phyloP scores from a whole-genome alignment of 2,113 vertebrate genomes.

The Lethenteron camtschaticum region DNA sequence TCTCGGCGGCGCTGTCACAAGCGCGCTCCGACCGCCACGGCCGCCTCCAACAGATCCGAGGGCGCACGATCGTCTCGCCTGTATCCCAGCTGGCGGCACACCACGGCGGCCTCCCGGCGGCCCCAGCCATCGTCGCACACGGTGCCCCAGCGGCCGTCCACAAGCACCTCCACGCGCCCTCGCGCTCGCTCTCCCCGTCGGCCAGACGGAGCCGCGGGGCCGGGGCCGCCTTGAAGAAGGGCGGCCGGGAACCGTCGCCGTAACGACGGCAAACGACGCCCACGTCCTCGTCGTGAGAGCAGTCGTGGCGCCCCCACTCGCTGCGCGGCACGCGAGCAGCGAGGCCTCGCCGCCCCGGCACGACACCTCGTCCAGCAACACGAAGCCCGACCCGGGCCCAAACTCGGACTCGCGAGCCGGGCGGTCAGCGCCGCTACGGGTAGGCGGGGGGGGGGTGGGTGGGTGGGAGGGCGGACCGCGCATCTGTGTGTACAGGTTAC shows the following conservation, averaged over 20 bases:
- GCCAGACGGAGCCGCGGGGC: constrained; percentile 29
- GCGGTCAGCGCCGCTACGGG: no score
- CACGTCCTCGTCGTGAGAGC: constrained; percentile 56
- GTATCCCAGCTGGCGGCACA: constrained; percentile 39
- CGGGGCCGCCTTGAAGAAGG: constrained; percentile 9
- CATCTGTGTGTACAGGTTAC: no score
- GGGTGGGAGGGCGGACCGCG: no score
- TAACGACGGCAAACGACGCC: constrained; percentile 33
- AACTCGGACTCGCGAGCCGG: constrained; percentile 12
- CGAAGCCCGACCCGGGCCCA: constrained; percentile 25
- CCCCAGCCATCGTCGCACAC: constrained; percentile 40
- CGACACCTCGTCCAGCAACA: neutral
- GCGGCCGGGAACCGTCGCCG: no score
- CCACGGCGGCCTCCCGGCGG: constrained; percentile 28
- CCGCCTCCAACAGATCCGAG: no score
- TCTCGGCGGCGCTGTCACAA: no score
- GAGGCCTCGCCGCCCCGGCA: constrained; percentile 2
- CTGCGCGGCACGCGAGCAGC: constrained; percentile 10
- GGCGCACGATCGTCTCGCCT: constrained; percentile 12
- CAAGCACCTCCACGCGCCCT: constrained; percentile 37
- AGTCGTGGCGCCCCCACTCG: constrained; percentile 61
- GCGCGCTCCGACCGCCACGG: no score
- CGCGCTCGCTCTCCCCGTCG: constrained; percentile 24
- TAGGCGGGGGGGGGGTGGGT: no score
- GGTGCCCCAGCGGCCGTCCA: constrained; percentile 35